A percentile compares a stretch with the other conserved stretches of the same genome.
phyloP scores from a whole-genome alignment of 2,888 invertebrate genomes.

The Ornithoptera priamus region DNA sequence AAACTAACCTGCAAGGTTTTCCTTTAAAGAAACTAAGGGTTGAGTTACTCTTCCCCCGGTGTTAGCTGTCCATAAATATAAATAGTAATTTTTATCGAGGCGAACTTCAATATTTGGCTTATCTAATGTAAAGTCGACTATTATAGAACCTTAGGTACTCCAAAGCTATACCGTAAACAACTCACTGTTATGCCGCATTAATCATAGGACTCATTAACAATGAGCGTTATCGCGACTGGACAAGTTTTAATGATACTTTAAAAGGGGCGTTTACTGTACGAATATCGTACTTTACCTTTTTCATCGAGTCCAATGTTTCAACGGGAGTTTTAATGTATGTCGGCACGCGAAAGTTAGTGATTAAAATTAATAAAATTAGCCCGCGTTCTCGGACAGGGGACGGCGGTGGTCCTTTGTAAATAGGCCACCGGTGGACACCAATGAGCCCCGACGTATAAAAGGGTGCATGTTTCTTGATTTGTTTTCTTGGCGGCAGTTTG shows the following conservation, averaged over 20 bases:
- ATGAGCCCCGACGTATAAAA: constrained; percentile 25
- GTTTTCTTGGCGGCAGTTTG: constrained; percentile 10
- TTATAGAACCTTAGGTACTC: constrained; percentile 43
- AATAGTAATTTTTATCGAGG: neutral
- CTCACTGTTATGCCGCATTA: constrained; percentile 51
- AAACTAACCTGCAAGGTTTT: no score
- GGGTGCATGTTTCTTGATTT: constrained; percentile 27
- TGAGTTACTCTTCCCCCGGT: no score
- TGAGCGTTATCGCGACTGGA: constrained; percentile 62
- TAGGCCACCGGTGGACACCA: constrained; percentile 38
- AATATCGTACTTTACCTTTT: constrained; percentile 54
- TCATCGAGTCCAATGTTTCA: constrained; percentile 70
- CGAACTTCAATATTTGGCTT: neutral
- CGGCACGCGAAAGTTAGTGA: constrained; percentile 69
- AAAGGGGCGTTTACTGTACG: constrained; percentile 54
- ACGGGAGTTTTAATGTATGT: constrained; percentile 66
- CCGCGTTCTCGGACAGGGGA: constrained; percentile 35
- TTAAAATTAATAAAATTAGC: constrained; percentile 79
- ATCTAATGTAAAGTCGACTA: constrained; percentile 29
- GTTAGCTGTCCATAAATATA: neutral
- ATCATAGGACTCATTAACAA: constrained; percentile 70
- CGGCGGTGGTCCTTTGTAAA: constrained; percentile 43
- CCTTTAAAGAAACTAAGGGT: no score
- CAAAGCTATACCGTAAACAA: constrained; percentile 43
- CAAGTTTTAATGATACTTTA: constrained; percentile 72